Percentiles rank a stretch among this genome's conserved stretches.
phyloP scores from a whole-genome alignment of 2,888 invertebrate genomes.

The Parnassius mnemosyne region DNA sequence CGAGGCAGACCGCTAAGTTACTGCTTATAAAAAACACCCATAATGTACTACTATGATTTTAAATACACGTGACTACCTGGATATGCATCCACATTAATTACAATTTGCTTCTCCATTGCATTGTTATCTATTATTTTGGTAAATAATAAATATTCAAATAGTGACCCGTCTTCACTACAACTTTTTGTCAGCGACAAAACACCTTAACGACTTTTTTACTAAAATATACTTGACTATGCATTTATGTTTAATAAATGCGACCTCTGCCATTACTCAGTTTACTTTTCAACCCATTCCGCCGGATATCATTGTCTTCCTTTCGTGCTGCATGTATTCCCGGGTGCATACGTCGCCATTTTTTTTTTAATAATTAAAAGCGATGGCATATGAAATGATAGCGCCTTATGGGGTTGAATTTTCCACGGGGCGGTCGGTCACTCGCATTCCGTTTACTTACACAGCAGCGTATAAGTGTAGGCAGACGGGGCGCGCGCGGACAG shows the following conservation, averaged over 20 bases:
- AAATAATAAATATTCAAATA: no score
- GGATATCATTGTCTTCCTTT: conserved; percentile 17
- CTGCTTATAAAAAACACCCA: no score
- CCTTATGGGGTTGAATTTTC: conserved; percentile 65
- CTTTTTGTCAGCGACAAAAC: no score
- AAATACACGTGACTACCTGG: no score
- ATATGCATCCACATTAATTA: no score
- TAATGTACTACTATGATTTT: no score
- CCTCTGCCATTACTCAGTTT: conserved; percentile 21
- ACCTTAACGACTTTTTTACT: not conserved
- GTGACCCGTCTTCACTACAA: no score
- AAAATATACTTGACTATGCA: conserved; percentile 3
- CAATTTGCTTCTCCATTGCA: no score
- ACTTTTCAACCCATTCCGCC: conserved; percentile 9
- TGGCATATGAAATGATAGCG: conserved; percentile 41
- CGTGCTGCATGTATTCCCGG: conserved; percentile 21
- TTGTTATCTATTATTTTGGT: no score
- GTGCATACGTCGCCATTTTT: conserved; percentile 34
- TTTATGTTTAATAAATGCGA: conserved; percentile 19
- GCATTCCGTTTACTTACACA: conserved; percentile 43
- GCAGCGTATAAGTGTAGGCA: conserved; percentile 64
- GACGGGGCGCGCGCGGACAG: conserved; percentile 63
- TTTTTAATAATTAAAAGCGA: conserved; percentile 51
- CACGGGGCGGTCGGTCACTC: conserved; percentile 59
- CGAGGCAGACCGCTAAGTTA: no score